Base-by-base conservation (phyloP, 2,888 invertebrate genomes). In the Halictus quadricinctus region DNA sequence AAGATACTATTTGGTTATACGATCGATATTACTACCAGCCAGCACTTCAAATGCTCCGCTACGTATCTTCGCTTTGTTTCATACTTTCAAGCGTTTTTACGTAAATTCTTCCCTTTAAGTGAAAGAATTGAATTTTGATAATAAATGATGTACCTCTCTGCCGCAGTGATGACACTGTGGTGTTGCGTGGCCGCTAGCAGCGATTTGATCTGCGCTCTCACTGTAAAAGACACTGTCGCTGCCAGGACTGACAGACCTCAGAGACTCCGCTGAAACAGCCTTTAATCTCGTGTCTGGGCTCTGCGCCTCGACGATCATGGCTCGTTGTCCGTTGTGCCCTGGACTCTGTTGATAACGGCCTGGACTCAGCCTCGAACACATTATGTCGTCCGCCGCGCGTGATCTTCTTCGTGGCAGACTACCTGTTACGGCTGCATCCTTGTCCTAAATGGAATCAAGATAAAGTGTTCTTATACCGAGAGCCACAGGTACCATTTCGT, bases 141-240 rank as follows among this genome's bases (percentile, higher is more conserved):
- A 25, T 79, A 79, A 76, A 74, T 75, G 75, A 85, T 80, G 82
- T 85, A 97, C 97, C 95, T 97, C 97, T 94, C 97, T 97, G 80
- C 98, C 98, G 92, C 98, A 98, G 93, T 97, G 97, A 84, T 97
- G 95, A 93, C 98, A 98, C 93, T 97, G 97, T 1, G 97, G 92
- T 0, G 93, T 92, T 76, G 93, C 94, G 86, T 92, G 87, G 76
- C 92, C 88, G 13, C 91, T 88, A 15, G 90, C 76, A 50, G 89
- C 41, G n/a, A 87, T 54, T 79, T 95, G 95, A 93, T 96, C 97
- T 18, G 96, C 96, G 88, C 96, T 96, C 94, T 98, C 98, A 92
- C 97, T 97, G 95, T 98, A 98, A 95, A 98, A 98, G 46, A 98
- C 98, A 81, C 97, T 98, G 94, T 98, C 98, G 88, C 98, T 98